Conservation (phyloP, 2,113 vertebrate genomes). For the Sinocyclocheilus anshuiensis region DNA sequence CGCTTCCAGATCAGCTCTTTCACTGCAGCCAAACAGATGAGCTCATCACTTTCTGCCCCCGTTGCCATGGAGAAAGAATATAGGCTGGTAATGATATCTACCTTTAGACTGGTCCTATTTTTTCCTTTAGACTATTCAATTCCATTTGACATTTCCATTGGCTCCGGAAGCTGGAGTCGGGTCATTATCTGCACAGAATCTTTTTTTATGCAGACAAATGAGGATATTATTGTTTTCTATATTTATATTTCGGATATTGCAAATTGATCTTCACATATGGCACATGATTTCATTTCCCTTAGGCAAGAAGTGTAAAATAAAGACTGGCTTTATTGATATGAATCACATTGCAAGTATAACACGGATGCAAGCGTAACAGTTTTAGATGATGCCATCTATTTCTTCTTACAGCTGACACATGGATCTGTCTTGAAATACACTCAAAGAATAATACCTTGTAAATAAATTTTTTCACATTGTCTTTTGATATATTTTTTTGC, state of each 20-base stretch:
- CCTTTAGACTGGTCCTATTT: conserved; percentile 39
- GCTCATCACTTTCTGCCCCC: conserved; percentile 48
- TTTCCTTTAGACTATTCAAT: conserved; percentile 25
- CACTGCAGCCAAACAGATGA: conserved; percentile 50
- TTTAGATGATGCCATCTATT: conserved; percentile 59
- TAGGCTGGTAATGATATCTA: conserved; percentile 41
- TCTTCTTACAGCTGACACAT: conserved; percentile 60
- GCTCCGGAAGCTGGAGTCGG: neutral
- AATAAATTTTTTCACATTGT: conserved; percentile 62
- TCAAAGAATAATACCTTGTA: conserved; percentile 51
- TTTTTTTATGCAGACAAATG: neutral
- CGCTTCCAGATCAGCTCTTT: conserved; percentile 56
- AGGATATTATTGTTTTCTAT: neutral
- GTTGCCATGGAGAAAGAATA: conserved; percentile 55
- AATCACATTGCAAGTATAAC: conserved; percentile 79
- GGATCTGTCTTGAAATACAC: conserved; percentile 54
- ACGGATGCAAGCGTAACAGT: conserved; percentile 78
- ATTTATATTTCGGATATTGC: neutral
- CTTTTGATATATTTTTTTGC: conserved; percentile 56
- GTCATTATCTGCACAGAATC: neutral
- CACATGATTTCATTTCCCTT: neutral
- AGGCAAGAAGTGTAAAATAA: conserved; percentile 72
- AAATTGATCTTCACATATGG: neutral
- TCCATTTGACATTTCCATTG: conserved; percentile 8
- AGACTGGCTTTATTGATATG: conserved; percentile 77